Base-by-base conservation (phyloP, 1,140 invertebrate species). In the Formica exsecta region DNA sequence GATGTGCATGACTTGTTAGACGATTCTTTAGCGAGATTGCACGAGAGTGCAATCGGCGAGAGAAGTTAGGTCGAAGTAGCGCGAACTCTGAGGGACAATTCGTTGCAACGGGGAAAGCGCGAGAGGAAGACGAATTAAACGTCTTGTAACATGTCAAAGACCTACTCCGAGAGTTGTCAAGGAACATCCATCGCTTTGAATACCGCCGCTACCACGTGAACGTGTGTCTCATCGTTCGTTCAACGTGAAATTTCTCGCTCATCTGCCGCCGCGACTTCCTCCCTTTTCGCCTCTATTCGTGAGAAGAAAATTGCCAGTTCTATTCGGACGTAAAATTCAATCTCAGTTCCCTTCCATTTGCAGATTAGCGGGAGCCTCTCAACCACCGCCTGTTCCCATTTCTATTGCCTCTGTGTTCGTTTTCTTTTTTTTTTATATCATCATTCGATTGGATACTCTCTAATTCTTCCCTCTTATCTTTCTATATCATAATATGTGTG, bases 271-370 rank as follows among this genome's bases (percentile, higher is more conserved):
- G 19, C 29, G 77, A 71, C 75, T 83, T 83, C 54, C 86, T 64
- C 62, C 83, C 75, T 61, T 85, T 25, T 62, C n/a, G 70, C 38
- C 57, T 25, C 54, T 80, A 59, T 75, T 68, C 71, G 73, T 71
- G 71, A 76, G 86, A 91, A 92, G 89, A 92, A 92, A 91, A 93
- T 92, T 93, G 86, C 87, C 73, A 70, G 77, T 87, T 92, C 89
- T 81, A 86, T 91, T 93, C 87, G 88, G 74, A 91, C 89, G 87
- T 89, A 92, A 93, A 92, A 93, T 92, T 93, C 87, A 93, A 93
- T 93, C 89, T 90, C 81, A 70, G 85, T 86, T 79, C 79, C 68
- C 76, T 91, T 91, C 92, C 90, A 92, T 92, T 91, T 91, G 89
- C 87, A 93, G 92, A 93, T 93, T 93, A 92, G 89, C 89, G 84